phyloP scores from a whole-genome alignment of 2,888 invertebrate genomes.

The Acrobasis suavella region DNA sequence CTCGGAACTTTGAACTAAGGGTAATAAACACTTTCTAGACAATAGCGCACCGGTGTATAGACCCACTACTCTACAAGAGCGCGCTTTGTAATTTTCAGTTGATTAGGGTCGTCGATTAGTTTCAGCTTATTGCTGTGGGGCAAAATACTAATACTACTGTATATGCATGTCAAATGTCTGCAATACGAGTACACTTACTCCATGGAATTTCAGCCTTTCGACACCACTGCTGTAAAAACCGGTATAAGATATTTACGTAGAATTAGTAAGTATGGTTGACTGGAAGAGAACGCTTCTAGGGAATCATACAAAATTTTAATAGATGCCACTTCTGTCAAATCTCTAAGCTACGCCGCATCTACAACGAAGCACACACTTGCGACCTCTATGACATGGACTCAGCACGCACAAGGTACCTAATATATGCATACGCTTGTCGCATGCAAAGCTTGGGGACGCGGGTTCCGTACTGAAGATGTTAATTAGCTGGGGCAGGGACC shows the following conservation, averaged over 20 bases:
- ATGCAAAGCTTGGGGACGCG: slow-evolving; percentile 17
- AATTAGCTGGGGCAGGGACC: not conserved
- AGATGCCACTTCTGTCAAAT: slow-evolving; percentile 3
- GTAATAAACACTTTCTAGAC: slow-evolving; percentile 22
- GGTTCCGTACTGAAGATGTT: slow-evolving; percentile 7
- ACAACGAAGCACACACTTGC: slow-evolving; percentile 11
- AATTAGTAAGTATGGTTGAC: too few relatives aligned
- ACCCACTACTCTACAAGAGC: not conserved
- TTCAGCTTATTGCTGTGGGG: too few relatives aligned
- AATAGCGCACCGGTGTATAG: slow-evolving; percentile 17
- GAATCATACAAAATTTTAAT: too few relatives aligned
- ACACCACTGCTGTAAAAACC: too few relatives aligned
- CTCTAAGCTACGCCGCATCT: not conserved
- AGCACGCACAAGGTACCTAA: slow-evolving; percentile 14
- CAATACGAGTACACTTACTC: too few relatives aligned
- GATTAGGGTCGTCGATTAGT: too few relatives aligned
- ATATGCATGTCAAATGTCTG: too few relatives aligned
- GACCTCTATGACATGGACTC: slow-evolving; percentile 8
- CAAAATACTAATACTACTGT: too few relatives aligned
- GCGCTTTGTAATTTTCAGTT: not conserved
- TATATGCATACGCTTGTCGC: slow-evolving; percentile 2
- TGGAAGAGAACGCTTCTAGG: too few relatives aligned
- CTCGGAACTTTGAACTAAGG: slow-evolving; percentile 20
- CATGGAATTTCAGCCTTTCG: too few relatives aligned
- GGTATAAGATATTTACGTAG: too few relatives aligned